A percentile compares a stretch with the other conserved stretches of the same genome.
These are phyloP conservation scores for Drosophila cognata DNA, from an alignment of 2,888 invertebrate genomes.

Conservation along the genomic window DNA sequence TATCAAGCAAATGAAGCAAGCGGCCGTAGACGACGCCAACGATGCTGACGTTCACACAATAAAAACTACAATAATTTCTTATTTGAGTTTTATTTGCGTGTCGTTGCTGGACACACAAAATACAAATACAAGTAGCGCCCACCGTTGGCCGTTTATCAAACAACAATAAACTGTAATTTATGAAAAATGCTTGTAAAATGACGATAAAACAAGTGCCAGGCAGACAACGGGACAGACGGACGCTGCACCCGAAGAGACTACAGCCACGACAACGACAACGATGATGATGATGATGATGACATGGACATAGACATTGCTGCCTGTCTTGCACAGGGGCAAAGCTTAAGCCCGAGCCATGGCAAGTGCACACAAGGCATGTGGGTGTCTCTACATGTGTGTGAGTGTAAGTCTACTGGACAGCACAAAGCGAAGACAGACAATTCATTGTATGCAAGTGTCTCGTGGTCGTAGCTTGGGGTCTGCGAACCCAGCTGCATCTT, in stretches of 20 bases:
- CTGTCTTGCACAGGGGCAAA: constrained; percentile 62
- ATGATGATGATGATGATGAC: constrained; percentile 66
- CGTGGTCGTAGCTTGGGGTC: constrained; percentile 52
- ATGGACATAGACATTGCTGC: constrained; percentile 72
- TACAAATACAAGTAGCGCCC: constrained; percentile 79
- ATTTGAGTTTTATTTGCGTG: constrained; percentile 75
- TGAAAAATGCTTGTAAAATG: constrained; percentile 81
- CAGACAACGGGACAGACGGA: constrained; percentile 20
- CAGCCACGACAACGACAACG: constrained; percentile 27
- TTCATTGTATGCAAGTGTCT: constrained; percentile 70
- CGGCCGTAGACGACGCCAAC: constrained; percentile 49
- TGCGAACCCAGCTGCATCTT: constrained; percentile 70
- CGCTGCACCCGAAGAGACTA: constrained; percentile 32
- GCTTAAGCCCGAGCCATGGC: constrained; percentile 39
- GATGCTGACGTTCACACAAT: constrained; percentile 68
- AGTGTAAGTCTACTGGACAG: constrained; percentile 32
- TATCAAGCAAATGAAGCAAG: constrained; percentile 64
- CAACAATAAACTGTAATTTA: constrained; percentile 83
- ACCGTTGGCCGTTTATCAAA: constrained; percentile 80
- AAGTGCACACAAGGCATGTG: constrained; percentile 53
- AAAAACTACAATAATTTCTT: constrained; percentile 76
- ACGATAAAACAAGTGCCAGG: constrained; percentile 77
- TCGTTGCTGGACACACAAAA: constrained; percentile 61
- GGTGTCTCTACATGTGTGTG: constrained; percentile 29
- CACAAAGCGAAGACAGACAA: constrained; percentile 58